Evolutionary conservation across 2,888 invertebrate species (phyloP), one percentile per base, ranked within the genome.

Genomic region (Chalcis sispes): DNA sequence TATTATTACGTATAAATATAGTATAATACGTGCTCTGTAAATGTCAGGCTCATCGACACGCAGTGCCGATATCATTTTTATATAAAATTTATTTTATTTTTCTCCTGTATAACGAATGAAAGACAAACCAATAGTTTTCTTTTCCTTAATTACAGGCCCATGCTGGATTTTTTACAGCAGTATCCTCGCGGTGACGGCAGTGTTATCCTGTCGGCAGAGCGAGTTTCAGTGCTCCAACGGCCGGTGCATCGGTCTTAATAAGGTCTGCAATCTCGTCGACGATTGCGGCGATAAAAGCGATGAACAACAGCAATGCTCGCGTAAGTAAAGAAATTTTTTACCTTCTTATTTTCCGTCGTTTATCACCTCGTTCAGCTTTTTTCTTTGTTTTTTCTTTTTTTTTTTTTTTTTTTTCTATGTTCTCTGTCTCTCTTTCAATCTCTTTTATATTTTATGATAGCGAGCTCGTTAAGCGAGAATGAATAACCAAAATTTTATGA

Each of bases 251-350:
- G 91, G 93, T 52, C 89, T 93, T 85, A 94, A 94, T 89, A 93
- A 93, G 88, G 94, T 92, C 87, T 95, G 95, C 89, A 94, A 95
- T 85, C 93, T 94, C 23, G 90, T 93, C 77, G 92, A 93, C 83
- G 95, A 95, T 87, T 95, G 95, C 83, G 92, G 92, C 32, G 95
- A 95, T 88, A 92, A 92, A 83, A 94, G 93, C 81, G 95, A 95
- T 87, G 95, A 95, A 87, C 92, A 93, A 2, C 91, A 92, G 80
- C 91, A 92, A 82, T 95, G 95, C 88, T 91, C 94, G 83, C 94
- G 95, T 95, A 89, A 95, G 94, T 93, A 40, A 18, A 73, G 8
- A 42, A 54, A 42, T 27, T 48, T 10, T 67, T 15, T 27, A 13
- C 18, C 8, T 15, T n/a, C n/a, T n/a, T 36, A 15, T 20, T 42